These are phyloP conservation scores for Drosophila arawakana DNA, from an alignment of 1,140 invertebrate species.

Conservation along the genomic window DNA sequence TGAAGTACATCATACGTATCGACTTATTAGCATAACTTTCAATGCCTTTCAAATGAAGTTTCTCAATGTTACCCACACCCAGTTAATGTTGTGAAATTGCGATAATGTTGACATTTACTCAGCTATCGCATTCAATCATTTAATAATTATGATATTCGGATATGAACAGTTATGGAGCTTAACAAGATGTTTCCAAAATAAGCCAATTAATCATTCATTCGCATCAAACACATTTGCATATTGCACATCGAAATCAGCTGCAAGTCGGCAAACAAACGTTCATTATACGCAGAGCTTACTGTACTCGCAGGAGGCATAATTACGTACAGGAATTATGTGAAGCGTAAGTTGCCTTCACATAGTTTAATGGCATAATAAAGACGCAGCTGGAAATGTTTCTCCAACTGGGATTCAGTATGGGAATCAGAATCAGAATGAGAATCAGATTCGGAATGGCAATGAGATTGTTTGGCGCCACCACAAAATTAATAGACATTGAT, in stretches of 20 bases:
- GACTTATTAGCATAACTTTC: no score
- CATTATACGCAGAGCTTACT: neutral
- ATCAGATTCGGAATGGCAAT: neutral
- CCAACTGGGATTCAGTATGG: neutral
- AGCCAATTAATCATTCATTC: slow-evolving; percentile 48
- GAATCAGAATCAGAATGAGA: neutral
- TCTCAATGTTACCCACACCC: no score
- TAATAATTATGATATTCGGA: slow-evolving; percentile 10
- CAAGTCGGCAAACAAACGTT: neutral
- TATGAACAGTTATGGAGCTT: slow-evolving; percentile 10
- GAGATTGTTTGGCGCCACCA: slow-evolving; percentile 42
- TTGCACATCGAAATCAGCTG: slow-evolving; percentile 5
- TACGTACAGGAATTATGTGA: neutral
- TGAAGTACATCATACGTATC: no score
- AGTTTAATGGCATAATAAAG: slow-evolving; percentile 9
- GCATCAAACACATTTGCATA: slow-evolving; percentile 36
- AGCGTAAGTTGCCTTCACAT: neutral
- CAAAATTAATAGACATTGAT: slow-evolving; percentile 48
- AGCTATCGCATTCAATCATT: slow-evolving; percentile 15
- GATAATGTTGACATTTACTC: neutral
- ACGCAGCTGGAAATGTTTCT: neutral
- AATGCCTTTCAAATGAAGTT: no score
- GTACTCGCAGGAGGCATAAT: slow-evolving; percentile 1
- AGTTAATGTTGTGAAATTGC: neutral
- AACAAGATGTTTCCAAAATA: slow-evolving; percentile 16